Conservation (phyloP, 2,113 vertebrate species). For the Etia nguti region DNA sequence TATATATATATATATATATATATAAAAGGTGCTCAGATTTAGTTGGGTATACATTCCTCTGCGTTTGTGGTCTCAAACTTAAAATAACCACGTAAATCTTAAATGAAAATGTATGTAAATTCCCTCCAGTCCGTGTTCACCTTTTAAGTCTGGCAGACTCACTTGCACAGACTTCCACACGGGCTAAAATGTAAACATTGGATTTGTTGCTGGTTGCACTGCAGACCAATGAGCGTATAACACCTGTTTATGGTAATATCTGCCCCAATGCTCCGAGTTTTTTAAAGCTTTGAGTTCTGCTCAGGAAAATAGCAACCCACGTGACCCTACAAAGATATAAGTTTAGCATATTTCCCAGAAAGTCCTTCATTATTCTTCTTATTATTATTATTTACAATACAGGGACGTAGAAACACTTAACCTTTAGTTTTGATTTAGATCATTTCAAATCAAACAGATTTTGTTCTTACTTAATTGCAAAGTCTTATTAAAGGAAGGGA, state of each 20-base stretch:
- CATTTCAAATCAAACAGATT: not conserved
- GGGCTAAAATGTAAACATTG: not conserved
- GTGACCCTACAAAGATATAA: not conserved
- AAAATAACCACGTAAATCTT: not conserved
- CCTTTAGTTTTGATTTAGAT: not conserved
- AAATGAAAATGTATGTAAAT: not conserved
- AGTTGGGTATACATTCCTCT: slow-evolving; percentile 1
- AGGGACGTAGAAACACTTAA: not conserved
- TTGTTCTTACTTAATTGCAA: not conserved
- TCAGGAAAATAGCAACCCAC: not conserved
- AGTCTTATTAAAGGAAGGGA: not conserved
- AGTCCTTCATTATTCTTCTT: not conserved
- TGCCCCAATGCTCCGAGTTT: not conserved
- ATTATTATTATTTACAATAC: rapidly evolving
- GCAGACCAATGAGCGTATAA: not conserved
- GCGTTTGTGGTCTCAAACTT: not conserved
- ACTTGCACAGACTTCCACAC: not conserved
- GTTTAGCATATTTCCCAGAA: not conserved
- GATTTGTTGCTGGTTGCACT: not conserved
- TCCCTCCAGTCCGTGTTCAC: not conserved
- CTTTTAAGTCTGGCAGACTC: not conserved
- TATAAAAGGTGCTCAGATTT: slow-evolving; percentile 10
- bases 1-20: not conserved
- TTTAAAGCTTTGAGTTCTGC: not conserved
- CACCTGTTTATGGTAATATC: not conserved